These are phyloP conservation scores for Bovichtus variegatus DNA, from an alignment of 2,797 vertebrate species.

Conservation along the genomic window DNA sequence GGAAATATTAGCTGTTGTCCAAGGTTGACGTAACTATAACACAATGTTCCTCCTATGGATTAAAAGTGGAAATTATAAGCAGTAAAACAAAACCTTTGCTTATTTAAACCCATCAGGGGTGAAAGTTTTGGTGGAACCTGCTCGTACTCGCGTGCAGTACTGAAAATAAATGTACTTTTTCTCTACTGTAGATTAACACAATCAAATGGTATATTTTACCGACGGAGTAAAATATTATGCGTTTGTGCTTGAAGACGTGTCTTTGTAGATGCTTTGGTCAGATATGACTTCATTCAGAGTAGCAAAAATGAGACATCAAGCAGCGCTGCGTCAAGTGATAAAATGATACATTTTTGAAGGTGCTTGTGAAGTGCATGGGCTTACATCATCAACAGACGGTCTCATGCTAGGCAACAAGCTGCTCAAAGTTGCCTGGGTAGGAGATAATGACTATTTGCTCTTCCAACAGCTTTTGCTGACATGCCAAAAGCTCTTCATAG, in stretches of 20 bases:
- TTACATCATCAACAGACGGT: constrained; percentile 66
- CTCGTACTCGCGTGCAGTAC: background rate
- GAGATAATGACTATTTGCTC: constrained; percentile 77
- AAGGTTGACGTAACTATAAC: background rate
- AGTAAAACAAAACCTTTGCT: background rate
- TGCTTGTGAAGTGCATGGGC: constrained; percentile 58
- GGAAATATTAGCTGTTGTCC: no score
- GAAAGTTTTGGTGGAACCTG: background rate
- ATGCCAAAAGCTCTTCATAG: constrained; percentile 65
- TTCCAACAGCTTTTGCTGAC: constrained; percentile 76
- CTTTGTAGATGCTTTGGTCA: constrained; percentile 25
- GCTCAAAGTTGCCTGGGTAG: constrained; percentile 66
- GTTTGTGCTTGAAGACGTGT: background rate
- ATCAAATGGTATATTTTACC: no score
- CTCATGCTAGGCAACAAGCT: constrained; percentile 76
- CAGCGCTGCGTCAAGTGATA: constrained; percentile 7
- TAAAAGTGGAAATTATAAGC: background rate
- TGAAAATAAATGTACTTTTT: no score
- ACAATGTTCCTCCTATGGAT: background rate
- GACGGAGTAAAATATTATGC: no score
- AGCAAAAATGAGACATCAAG: constrained; percentile 28
- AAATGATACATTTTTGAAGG: constrained; percentile 49
- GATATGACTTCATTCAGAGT: constrained; percentile 18
- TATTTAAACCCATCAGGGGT: background rate
- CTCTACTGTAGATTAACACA: no score